These are phyloP conservation scores for Tipula lateralis DNA, from an alignment of 2,888 invertebrate genomes.

Conservation along the genomic window DNA sequence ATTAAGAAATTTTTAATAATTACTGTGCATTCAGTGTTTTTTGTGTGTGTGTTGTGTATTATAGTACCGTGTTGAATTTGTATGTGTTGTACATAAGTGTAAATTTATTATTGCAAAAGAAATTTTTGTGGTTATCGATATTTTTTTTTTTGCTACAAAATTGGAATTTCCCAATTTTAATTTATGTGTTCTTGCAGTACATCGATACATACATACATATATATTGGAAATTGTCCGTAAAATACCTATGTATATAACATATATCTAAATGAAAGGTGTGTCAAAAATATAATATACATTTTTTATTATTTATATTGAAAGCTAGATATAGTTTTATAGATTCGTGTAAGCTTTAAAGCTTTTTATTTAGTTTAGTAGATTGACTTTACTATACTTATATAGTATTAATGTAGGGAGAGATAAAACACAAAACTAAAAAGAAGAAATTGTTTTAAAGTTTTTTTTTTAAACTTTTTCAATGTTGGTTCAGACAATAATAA, in stretches of 20 bases:
- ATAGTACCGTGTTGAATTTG: not conserved
- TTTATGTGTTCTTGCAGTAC: not conserved
- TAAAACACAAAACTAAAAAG: not conserved
- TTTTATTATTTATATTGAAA: not conserved
- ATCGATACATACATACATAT: no score
- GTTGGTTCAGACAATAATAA: slow-evolving; percentile 11
- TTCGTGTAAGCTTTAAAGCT: not conserved
- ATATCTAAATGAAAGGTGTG: not conserved
- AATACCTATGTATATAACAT: not conserved
- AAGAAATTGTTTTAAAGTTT: not conserved
- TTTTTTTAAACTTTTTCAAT: not conserved
- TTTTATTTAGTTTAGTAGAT: not conserved
- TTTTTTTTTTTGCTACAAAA: not conserved
- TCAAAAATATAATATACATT: not conserved
- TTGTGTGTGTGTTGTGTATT: not conserved
- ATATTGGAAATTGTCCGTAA: not conserved
- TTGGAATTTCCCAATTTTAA: not conserved
- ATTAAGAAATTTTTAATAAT: not conserved
- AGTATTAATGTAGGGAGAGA: not conserved
- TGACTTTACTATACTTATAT: not conserved
- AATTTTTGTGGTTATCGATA: not conserved
- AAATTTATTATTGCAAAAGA: not conserved
- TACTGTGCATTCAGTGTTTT: not conserved
- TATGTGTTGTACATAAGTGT: not conserved
- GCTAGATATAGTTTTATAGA: not conserved